Conservation (phyloP, 2,888 invertebrate species). For the Seira ritae region DNA sequence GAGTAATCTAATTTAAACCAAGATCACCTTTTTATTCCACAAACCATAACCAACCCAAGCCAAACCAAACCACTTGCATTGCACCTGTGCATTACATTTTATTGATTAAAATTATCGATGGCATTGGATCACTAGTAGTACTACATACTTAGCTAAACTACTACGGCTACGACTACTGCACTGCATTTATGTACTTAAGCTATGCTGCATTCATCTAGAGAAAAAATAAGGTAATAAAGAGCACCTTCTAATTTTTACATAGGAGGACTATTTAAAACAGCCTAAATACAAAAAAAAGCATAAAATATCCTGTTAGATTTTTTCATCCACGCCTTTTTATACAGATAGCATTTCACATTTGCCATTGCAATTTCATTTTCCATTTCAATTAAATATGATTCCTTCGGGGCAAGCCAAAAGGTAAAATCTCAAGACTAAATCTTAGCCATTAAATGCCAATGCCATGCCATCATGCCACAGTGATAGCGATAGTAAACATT, state of each 20-base stretch:
- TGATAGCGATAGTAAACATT: not conserved
- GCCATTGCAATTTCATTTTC: not conserved
- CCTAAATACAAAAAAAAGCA: not conserved
- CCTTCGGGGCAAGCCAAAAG: not conserved
- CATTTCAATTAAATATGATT: not conserved
- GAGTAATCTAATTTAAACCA: not conserved
- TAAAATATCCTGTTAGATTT: not conserved
- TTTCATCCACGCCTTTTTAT: not conserved
- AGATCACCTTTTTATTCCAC: not conserved
- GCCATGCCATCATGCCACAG: not conserved
- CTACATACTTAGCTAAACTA: too few species aligned
- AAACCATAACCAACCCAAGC: not conserved
- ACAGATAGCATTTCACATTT: constrained; percentile 8
- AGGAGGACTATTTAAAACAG: not conserved
- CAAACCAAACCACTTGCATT: too few species aligned
- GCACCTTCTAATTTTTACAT: not conserved
- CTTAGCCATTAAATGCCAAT: not conserved
- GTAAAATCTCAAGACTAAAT: not conserved
- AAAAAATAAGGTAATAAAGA: not conserved
- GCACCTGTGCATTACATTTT: too few species aligned
- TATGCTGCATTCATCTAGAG: too few species aligned
- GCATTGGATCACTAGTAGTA: too few species aligned
- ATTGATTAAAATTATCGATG: too few species aligned
- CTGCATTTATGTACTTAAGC: not conserved
- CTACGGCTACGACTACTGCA: not conserved